phyloP scores from a whole-genome alignment of 2,888 invertebrate species.

The Lymantria dispar region DNA sequence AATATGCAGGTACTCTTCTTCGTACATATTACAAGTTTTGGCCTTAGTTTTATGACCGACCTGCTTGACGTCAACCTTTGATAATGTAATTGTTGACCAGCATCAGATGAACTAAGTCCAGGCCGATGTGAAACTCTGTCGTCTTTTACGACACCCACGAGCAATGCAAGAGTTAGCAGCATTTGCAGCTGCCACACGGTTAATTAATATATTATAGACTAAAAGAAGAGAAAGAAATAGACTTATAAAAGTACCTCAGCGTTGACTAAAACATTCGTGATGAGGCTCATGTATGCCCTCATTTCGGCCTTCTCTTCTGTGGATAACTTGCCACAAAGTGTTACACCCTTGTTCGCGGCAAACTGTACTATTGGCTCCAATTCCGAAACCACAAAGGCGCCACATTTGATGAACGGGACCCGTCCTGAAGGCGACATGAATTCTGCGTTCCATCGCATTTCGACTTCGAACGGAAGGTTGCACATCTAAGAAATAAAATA shows the following conservation, averaged over 20 bases:
- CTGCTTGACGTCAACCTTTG: no score
- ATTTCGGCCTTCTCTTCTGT: slow-evolving; percentile 93
- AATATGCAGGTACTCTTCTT: no score
- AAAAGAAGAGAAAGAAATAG: no score
- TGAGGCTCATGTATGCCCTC: slow-evolving; percentile 95
- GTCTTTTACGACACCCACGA: no score
- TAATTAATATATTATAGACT: no score
- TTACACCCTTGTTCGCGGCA: slow-evolving; percentile 91
- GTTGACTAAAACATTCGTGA: slow-evolving; percentile 93
- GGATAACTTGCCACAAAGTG: slow-evolving; percentile 87
- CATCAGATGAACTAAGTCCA: no score
- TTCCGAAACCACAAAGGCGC: slow-evolving; percentile 94
- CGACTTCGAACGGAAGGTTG: slow-evolving; percentile 90
- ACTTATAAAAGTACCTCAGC: slow-evolving; percentile 86
- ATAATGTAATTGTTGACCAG: no score
- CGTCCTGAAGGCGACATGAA: slow-evolving; percentile 97
- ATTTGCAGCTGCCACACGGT: no score
- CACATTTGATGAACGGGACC: slow-evolving; percentile 96
- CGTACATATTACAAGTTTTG: no score
- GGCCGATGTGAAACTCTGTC: no score
- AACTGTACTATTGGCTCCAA: slow-evolving; percentile 96
- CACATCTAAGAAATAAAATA: slow-evolving; percentile 85
- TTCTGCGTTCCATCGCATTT: slow-evolving; percentile 95
- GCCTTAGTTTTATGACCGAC: no score
- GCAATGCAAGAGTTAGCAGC: no score